Conservation (phyloP, 2,113 vertebrate species). For the Misgurnus mizolepis region DNA sequence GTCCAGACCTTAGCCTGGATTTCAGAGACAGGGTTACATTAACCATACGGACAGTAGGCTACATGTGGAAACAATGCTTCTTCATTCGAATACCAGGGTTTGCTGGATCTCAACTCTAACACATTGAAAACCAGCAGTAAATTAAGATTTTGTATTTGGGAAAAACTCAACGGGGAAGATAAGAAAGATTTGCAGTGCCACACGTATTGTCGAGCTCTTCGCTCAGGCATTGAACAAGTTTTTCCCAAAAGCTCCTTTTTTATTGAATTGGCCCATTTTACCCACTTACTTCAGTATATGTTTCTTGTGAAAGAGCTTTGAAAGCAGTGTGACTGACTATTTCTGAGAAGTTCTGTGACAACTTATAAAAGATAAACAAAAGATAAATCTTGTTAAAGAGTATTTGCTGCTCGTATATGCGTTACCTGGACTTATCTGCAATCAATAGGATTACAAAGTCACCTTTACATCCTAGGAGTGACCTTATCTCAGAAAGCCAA, state of each 20-base stretch:
- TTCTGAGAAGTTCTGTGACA: too few species aligned
- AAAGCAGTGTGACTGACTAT: neutral
- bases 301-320: constrained; percentile 14
- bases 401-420: too few species aligned
- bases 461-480: too few species aligned
- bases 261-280: neutral
- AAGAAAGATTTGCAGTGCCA: neutral
- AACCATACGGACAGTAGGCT: too few species aligned
- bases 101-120: constrained; percentile 12
- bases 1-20: too few species aligned
- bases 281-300: neutral
- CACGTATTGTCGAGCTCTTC: neutral
- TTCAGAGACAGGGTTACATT: too few species aligned
- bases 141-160: neutral
- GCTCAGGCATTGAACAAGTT: constrained; percentile 13
- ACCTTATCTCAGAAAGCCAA: too few species aligned
- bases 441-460: too few species aligned
- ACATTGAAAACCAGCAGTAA: neutral
- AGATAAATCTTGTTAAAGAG: too few species aligned
- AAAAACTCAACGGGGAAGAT: neutral
- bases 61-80: constrained; percentile 6
- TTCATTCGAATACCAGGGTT: constrained; percentile 18
- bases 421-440: too few species aligned
- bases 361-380: too few species aligned
- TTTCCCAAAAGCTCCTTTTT: constrained; percentile 26